These are phyloP conservation scores for Oligia latruncula DNA, from an alignment of 2,888 invertebrate species.

Conservation along the genomic window DNA sequence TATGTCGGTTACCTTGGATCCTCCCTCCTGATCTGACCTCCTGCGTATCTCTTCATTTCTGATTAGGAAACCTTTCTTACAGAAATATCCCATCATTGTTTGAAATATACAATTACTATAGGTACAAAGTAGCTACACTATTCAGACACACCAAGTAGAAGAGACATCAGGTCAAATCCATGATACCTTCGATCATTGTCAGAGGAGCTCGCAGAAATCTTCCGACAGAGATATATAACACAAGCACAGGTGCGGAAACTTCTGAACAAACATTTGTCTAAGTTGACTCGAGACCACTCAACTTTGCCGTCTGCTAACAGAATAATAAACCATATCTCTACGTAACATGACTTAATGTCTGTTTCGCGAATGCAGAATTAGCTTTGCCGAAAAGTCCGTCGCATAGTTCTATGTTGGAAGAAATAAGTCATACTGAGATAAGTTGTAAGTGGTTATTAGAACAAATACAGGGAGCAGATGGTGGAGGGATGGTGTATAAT, in stretches of 20 bases:
- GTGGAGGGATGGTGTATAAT: conserved; percentile 21
- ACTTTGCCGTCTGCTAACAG: conserved; percentile 60
- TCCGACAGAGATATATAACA: conserved; percentile 76
- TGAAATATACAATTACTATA: too few relatives aligned
- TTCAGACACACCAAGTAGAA: conserved; percentile 7
- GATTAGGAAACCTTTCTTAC: neutral
- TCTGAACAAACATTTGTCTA: conserved; percentile 78
- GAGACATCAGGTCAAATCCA: conserved; percentile 57
- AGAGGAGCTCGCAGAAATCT: conserved; percentile 68
- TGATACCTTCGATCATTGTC: conserved; percentile 78
- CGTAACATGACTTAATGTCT: conserved; percentile 52
- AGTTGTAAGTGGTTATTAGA: conserved; percentile 65
- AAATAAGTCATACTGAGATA: conserved; percentile 68
- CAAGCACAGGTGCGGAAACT: conserved; percentile 76
- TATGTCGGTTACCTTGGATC: too few relatives aligned
- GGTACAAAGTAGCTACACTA: neutral
- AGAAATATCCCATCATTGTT: neutral
- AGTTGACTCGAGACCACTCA: conserved; percentile 69
- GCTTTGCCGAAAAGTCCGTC: conserved; percentile 60
- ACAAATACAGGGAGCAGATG: conserved; percentile 60
- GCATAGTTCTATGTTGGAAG: conserved; percentile 63
- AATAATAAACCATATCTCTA: conserved; percentile 59
- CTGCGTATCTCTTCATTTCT: too few relatives aligned
- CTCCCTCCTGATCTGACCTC: too few relatives aligned
- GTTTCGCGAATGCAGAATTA: conserved; percentile 35